Conservation (phyloP, 1,140 invertebrate species). For the Carposina sasakii region DNA sequence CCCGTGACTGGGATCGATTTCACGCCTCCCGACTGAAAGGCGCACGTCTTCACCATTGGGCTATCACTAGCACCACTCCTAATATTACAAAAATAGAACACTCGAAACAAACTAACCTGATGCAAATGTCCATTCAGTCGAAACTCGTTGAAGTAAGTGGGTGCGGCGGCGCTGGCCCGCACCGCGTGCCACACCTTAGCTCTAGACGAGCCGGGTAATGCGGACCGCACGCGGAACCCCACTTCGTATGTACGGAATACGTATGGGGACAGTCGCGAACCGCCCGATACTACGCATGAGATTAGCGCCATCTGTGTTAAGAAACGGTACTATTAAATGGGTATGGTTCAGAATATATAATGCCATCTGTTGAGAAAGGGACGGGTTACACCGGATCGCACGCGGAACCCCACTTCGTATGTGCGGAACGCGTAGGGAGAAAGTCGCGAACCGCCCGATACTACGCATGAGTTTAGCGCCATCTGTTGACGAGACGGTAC, state of each 20-base stretch:
- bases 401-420: slow-evolving; percentile 85
- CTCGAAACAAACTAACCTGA: slow-evolving; percentile 75
- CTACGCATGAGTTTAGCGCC: slow-evolving; percentile 85
- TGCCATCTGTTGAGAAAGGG: too few relatives aligned
- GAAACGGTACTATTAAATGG: background rate
- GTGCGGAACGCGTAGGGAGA: slow-evolving; percentile 93
- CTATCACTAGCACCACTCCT: too few relatives aligned
- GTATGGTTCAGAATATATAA: too few relatives aligned
- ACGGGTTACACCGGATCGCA: slow-evolving; percentile 67
- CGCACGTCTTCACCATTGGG: too few relatives aligned
- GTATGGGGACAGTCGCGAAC: slow-evolving; percentile 84
- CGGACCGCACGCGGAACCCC: slow-evolving; percentile 81
- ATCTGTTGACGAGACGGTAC: too few relatives aligned
- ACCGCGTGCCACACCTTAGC: slow-evolving; percentile 90
- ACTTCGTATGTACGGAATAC: slow-evolving; percentile 93
- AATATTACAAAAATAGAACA: too few relatives aligned
- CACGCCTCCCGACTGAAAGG: too few relatives aligned
- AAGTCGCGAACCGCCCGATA: slow-evolving; percentile 84
- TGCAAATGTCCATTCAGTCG: slow-evolving; percentile 83
- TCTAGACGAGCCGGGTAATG: slow-evolving; percentile 84
- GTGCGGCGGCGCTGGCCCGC: slow-evolving; percentile 92
- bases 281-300: slow-evolving; percentile 87
- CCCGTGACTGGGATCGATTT: too few relatives aligned
- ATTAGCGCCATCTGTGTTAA: slow-evolving; percentile 79
- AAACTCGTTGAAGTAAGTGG: slow-evolving; percentile 94